Evolutionary conservation across 2,888 invertebrate species (phyloP), one percentile per base, ranked within the genome.

Genomic region (Acronicta aceris): DNA sequence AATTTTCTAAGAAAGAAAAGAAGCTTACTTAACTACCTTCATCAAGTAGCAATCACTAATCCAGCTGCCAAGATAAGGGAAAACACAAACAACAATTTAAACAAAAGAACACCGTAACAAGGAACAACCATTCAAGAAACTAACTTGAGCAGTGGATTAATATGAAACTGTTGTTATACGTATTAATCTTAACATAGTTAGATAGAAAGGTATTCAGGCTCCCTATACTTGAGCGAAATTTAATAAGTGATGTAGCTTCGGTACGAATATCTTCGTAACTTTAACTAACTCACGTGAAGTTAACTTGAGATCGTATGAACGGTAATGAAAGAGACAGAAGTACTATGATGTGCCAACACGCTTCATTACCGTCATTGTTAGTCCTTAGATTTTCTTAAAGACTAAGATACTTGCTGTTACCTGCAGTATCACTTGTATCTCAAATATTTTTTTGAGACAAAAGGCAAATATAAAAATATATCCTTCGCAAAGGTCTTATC

Each of bases 241-340:
- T 76, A 81, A 78, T 78, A 79, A 71, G 69, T 73, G 55, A 76
- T 69, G 66, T 68, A 74, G 59, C 53, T 62, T 53, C 63, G 47
- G 46, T 21, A 21, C 21, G 21, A 27, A 48, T 54, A 57, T 74
- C 74, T 69, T 51, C 42, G 54, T 36, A 69, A 78, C 61, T 72
- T 74, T 65, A 75, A 76, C 66, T 60, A 71, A 67, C 59, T 71
- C 59, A 62, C 40, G 50, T 54, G 49, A 59, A 71, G 57, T 68
- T 65, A 50, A 56, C 61, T 54, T 55, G 51, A 4, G 21, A n/a
- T n/a, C n/a, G n/a, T n/a, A n/a, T n/a, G n/a, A 40, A 52, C 27
- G 30, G 16, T 33, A 48, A 48, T 21, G 12, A 13, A 2, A 5
- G 1, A 0, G 9, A 10, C 62, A 73, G 74, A 56, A 68, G 63